Evolutionary conservation across 2,797 vertebrate genomes (phyloP), one percentile per base, ranked within the genome.

Genomic region (Syndactyla subalaris): DNA sequence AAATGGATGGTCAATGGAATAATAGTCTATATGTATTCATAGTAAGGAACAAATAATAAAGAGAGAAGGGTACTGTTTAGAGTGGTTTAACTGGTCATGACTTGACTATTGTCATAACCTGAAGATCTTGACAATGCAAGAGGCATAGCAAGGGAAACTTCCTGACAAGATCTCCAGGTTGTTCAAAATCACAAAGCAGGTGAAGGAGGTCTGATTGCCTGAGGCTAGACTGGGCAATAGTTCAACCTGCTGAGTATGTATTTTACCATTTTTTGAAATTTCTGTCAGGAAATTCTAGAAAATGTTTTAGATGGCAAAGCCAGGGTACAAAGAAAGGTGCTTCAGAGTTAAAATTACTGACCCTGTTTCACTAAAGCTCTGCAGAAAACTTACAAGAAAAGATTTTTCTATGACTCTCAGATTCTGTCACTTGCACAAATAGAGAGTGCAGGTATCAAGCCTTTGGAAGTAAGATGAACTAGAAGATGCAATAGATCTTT

Each of bases 401-500:
- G n/a, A 70, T 34, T 7, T 63, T 89, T 78, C 57, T 59, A 30
- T 59, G 16, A 38, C 34, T 84, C 57, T 68, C 51, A 55, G 17
- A 24, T 65, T 54, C 67, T 92, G 46, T 27, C 57, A 74, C n/a
- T 52, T 46, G 22, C 20, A 45, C 41, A 70, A 59, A 30, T 7
- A 38, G 34, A 72, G 24, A 41, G 14, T 4, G 4, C 4, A 61
- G 9, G 17, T 66, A 72, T 79, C 27, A 61, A 88, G 72, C 8
- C 54, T 85, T 75, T 71, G 18, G 57, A 73, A 20, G 41, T 39
- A 88, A 55, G 76, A 72, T 68, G 34, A 92, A 81, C 49, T 85
- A 88, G 41, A 61, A 63, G 55, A 83, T 74, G 54, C 29, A 90
- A 55, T 24, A 96, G 74, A 79, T 88, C 34, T 74, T 92, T 93